Evolutionary conservation across 2,113 vertebrate genomes (phyloP), one percentile per base, ranked within the genome.

Genomic region (Rhinichthys klamathensis): DNA sequence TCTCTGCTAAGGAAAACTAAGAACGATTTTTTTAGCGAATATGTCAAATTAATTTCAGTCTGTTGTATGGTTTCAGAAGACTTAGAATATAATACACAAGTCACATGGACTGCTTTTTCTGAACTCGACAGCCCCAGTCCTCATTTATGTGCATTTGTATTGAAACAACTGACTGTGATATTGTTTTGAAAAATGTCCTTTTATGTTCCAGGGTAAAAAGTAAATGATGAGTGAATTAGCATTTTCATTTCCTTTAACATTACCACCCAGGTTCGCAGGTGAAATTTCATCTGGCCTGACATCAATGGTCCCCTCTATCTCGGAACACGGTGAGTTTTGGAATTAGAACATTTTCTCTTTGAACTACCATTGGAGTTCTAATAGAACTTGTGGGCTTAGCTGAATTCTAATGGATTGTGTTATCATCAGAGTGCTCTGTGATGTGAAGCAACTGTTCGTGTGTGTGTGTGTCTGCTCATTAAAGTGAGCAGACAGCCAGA

Each of bases 401-500:
- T 69, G 80, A 65, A 69, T 81, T 69, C 63, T 35, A 81, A 81
- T 81, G 61, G 80, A 81, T 69, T 23, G 25, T 81, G 61, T 51
- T 69, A 81, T 81, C 80, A 81, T 81, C 80, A 67, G 61, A 81
- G 79, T 32, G 69, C 44, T 35, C 21, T 83, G 85, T 83, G 85
- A 78, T 65, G 74, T 77, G 74, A 61, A 6, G 35, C 6, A 74
- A 70, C 63, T 69, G 72, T 65, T 49, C 8, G 67, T 75, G 58
- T 60, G 49, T 77, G 85, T 70, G 21, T 18, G 73, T 54, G 69
- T 72, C 27, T 18, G 73, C 82, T 89, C 6, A 18, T 51, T 84
- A 87, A 84, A 76, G 72, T 89, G 83, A 84, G 87, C 82, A 87
- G 76, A 82, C 75, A 82, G 84, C 32, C 44, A 65, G n/a, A 84